Conservation (phyloP, 2,797 vertebrate genomes). For the Zalophus californianus region DNA sequence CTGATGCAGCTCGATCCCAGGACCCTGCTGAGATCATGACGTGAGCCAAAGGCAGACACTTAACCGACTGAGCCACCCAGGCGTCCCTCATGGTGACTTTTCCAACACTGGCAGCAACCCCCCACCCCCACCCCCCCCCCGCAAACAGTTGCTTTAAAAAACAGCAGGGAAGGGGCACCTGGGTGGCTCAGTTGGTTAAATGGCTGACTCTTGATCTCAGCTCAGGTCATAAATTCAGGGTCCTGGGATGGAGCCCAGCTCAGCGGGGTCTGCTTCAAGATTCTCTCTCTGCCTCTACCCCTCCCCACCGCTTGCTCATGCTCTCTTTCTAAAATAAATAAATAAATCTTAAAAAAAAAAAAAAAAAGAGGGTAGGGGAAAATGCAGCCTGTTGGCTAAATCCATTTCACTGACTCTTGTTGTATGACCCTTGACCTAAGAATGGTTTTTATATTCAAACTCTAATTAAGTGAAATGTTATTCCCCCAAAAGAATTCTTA, state of each 20-base stretch:
- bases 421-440: background rate
- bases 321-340: background rate
- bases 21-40: too few species aligned
- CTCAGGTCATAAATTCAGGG: background rate
- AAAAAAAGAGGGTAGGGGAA: background rate
- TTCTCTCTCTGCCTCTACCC: background rate
- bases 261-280: background rate
- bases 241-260: background rate
- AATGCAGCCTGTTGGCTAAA: background rate
- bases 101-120: background rate
- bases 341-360: background rate
- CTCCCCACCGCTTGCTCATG: background rate
- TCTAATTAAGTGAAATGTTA: constrained; percentile 33
- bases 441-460: background rate
- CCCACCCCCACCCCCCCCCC: too few species aligned
- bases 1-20: too few species aligned
- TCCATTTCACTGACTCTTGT: background rate
- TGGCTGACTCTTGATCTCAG: background rate
- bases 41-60: too few species aligned
- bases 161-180: background rate
- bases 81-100: background rate
- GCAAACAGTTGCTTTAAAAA: background rate
- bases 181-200: background rate
- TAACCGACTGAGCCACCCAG: background rate
- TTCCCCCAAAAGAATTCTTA: background rate